Conservation (phyloP, 2,888 invertebrate species). For the Eupithecia tripunctaria region DNA sequence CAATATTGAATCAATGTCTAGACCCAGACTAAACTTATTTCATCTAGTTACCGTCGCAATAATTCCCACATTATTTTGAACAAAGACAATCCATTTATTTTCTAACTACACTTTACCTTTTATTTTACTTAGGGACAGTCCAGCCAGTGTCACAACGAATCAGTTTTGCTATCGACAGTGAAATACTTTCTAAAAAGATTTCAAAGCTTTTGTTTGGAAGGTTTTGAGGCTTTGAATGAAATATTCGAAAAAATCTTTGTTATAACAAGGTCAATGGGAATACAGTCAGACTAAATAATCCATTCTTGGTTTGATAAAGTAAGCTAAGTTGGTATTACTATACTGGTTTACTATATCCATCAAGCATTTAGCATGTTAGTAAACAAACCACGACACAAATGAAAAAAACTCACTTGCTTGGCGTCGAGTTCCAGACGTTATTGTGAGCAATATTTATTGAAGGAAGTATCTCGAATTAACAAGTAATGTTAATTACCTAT, state of each 20-base stretch:
- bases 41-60: constrained; percentile 44
- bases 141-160: neutral
- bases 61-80: constrained; percentile 39
- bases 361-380: too few species aligned
- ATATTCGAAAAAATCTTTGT: neutral
- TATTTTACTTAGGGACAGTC: neutral
- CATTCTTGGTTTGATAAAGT: too few species aligned
- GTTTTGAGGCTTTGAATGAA: neutral
- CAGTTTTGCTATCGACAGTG: neutral
- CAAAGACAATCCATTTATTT: constrained; percentile 51
- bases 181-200: neutral
- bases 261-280: neutral
- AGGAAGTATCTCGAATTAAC: too few species aligned
- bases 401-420: too few species aligned
- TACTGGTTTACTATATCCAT: too few species aligned
- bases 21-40: constrained; percentile 1
- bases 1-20: constrained; percentile 11
- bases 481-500: too few species aligned
- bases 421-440: too few species aligned
- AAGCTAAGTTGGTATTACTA: too few species aligned
- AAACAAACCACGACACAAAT: too few species aligned
- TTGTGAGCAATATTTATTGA: too few species aligned
- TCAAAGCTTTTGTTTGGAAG: neutral
- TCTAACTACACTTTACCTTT: constrained; percentile 22
- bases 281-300: neutral